phyloP scores from a whole-genome alignment of 1,140 invertebrate genomes.

The Drosophila rhopaloa region DNA sequence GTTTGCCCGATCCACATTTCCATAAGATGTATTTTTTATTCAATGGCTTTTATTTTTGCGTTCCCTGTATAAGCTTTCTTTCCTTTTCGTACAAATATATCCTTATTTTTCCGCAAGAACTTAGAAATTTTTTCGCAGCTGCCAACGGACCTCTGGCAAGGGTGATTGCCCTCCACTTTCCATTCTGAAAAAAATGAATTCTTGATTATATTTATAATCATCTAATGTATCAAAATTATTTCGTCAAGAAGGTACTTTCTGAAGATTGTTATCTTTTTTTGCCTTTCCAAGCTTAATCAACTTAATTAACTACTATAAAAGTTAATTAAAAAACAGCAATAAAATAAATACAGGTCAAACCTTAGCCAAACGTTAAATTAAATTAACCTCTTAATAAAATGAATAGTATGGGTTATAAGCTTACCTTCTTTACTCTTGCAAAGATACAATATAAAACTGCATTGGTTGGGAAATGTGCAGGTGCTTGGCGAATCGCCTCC shows the following conservation, averaged over 20 bases:
- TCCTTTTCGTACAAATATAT: background rate
- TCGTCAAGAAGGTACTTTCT: too few relatives aligned
- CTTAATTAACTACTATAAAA: too few relatives aligned
- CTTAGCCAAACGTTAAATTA: too few relatives aligned
- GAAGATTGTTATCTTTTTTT: too few relatives aligned
- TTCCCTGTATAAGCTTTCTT: background rate
- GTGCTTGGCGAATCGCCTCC: background rate
- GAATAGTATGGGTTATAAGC: background rate
- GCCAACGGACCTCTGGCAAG: conserved; percentile 1
- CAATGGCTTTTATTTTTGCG: background rate
- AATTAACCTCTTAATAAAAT: too few relatives aligned
- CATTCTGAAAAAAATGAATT: conserved; percentile 20
- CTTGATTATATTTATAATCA: too few relatives aligned
- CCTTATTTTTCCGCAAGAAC: background rate
- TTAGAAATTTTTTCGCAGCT: background rate
- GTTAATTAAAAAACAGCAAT: too few relatives aligned
- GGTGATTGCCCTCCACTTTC: background rate
- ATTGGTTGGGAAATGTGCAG: conserved; percentile 27
- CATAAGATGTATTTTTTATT: background rate
- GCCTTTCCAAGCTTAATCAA: too few relatives aligned
- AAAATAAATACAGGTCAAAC: too few relatives aligned
- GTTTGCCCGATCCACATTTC: too few relatives aligned
- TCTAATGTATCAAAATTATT: too few relatives aligned
- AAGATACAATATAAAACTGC: conserved; percentile 5
- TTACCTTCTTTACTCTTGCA: conserved; percentile 14